These are phyloP conservation scores for Spatula clypeata DNA, from an alignment of 2,797 vertebrate species.

Conservation along the genomic window DNA sequence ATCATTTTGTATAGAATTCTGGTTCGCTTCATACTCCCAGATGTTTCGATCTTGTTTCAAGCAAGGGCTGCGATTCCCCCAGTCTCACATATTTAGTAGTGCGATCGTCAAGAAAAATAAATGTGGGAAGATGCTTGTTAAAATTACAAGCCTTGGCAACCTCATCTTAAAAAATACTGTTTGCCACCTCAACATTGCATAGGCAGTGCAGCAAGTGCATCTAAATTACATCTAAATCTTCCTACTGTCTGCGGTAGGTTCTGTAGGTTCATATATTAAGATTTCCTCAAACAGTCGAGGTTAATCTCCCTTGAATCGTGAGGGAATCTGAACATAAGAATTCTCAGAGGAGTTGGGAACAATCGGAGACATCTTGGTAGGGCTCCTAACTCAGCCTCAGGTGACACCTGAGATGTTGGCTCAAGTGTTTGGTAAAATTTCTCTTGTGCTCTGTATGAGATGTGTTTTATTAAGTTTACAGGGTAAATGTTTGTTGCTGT, in stretches of 20 bases:
- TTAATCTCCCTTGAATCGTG: not conserved
- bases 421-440: not conserved
- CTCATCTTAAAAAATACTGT: not conserved
- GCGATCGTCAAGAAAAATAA: not conserved
- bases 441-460: not conserved
- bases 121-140: not conserved
- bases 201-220: not conserved
- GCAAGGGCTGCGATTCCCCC: not conserved
- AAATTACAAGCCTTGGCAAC: not conserved
- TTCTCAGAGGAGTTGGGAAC: not conserved
- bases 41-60: not conserved
- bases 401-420: not conserved
- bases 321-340: not conserved
- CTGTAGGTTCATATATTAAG: not conserved
- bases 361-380: not conserved
- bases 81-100: not conserved
- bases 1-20: not conserved
- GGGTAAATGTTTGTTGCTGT: not conserved
- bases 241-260: not conserved
- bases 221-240: not conserved
- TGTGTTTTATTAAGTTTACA: not conserved
- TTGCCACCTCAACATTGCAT: not conserved
- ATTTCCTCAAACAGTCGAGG: not conserved
- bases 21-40: accelerated
- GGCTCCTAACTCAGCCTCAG: too few relatives aligned